Evolutionary conservation across 2,113 vertebrate genomes (phyloP), one percentile per base, ranked within the genome.

Genomic region (Channa maculata): DNA sequence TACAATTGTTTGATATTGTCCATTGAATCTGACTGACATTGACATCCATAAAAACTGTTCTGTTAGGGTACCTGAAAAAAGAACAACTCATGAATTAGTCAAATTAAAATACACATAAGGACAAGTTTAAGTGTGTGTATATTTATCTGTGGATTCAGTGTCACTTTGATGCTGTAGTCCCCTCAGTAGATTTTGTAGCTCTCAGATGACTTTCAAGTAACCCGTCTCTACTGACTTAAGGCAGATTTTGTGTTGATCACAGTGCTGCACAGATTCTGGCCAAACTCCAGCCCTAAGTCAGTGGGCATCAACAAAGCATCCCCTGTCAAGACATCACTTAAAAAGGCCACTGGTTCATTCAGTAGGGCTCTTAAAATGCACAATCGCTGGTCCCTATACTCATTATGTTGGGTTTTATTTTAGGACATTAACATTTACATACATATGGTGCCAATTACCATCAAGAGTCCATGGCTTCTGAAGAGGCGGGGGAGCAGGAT

Each of bases 321-420:
- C 34, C 55, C 37, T 24, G 24, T 83, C 37, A 66, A 51, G 60
- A 54, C 72, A 64, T 67, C 76, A 79, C 84, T 86, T 81, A 57
- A 65, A 86, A 91, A 88, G 86, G 85, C 88, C 84, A 87, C 24
- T 24, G 60, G 81, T 87, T 88, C 73, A 86, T 86, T 90, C 57
- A 3, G 50, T 61, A 63, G 49, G 52, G 46, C 80, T 86, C 59
- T 77, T 61, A 48, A 71, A 48, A 80, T 66, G 70, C 55, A 61
- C 10, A 24, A 1, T 53, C 55, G 37, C 58, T 39, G 69, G 65
- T 80, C 46, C 46, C 75, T 73, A 61, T 65, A 65, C 84, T 86
- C 85, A 67, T 91, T 87, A 86, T 71, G 43, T 34, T 48, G 3
- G 46, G 36, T 58, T 80, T 61, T 84, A 62, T 72, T 75, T 46